A percentile compares a stretch with the other conserved stretches of the same genome.
Conservation (phyloP, 2,888 invertebrate genomes). For the Sarcophaga carnaria region DNA sequence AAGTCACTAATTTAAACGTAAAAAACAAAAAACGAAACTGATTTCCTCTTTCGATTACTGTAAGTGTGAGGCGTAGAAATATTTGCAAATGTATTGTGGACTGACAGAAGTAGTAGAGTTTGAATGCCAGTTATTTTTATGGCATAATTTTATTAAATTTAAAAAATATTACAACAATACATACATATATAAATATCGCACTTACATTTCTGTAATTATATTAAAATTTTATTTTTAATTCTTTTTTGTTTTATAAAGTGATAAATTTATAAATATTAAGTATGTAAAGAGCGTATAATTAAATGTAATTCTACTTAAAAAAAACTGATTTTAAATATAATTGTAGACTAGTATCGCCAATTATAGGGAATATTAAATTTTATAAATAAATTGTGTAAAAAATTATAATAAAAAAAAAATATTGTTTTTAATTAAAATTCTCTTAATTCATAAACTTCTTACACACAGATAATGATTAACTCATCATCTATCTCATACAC, state of each 20-base stretch:
- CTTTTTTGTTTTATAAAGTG: no score
- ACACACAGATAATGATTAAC: neutral
- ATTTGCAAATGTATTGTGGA: no score
- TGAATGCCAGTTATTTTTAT: constrained; percentile 60
- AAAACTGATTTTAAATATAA: neutral
- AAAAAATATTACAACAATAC: constrained; percentile 49
- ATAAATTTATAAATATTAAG: no score
- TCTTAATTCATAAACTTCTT: neutral
- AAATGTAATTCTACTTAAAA: neutral
- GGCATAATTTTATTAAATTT: constrained; percentile 56
- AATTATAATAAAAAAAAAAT: neutral
- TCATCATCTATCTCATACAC: no score
- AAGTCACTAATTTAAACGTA: constrained; percentile 44
- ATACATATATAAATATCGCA: neutral
- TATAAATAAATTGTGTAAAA: constrained; percentile 1
- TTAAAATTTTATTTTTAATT: no score
- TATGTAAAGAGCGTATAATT: no score
- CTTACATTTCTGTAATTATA: no score
- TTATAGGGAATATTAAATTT: neutral
- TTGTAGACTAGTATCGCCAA: no score
- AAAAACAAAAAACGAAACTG: constrained; percentile 1
- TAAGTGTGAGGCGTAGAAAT: no score
- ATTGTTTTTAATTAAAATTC: neutral
- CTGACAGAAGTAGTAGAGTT: no score
- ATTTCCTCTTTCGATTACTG: neutral